A percentile compares a stretch with the other conserved stretches of the same genome.
phyloP scores from a whole-genome alignment of 2,888 invertebrate species.

The Heliconius cydno region DNA sequence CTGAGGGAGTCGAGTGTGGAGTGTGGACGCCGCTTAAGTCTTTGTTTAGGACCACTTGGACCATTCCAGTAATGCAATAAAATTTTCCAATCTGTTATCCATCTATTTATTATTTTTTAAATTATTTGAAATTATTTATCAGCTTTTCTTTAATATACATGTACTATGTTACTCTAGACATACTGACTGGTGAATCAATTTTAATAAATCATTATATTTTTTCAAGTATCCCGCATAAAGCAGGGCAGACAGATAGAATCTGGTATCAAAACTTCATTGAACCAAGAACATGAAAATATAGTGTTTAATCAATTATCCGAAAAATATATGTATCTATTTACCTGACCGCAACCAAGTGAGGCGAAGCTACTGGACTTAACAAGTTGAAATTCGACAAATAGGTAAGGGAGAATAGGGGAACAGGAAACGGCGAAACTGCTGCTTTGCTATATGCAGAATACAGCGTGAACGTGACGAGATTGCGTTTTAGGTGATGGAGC shows the following conservation, averaged over 20 bases:
- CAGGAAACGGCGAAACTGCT: too few relatives aligned
- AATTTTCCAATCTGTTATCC: neutral
- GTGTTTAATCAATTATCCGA: too few relatives aligned
- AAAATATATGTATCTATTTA: too few relatives aligned
- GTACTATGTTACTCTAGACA: neutral
- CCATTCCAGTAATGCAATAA: slow-evolving; percentile 7
- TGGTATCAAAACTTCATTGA: too few relatives aligned
- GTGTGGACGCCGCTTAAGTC: slow-evolving; percentile 27
- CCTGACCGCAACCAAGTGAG: too few relatives aligned
- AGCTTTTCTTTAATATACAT: neutral
- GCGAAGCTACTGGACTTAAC: too few relatives aligned
- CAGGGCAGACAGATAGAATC: too few relatives aligned
- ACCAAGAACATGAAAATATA: too few relatives aligned
- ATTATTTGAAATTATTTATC: neutral
- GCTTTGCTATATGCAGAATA: neutral
- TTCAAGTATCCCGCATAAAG: neutral
- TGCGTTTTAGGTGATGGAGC: too few relatives aligned
- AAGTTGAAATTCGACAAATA: too few relatives aligned
- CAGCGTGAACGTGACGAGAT: too few relatives aligned
- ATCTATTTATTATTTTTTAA: neutral
- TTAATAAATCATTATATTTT: neutral
- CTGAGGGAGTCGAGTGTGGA: slow-evolving; percentile 12
- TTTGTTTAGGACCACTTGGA: slow-evolving; percentile 11
- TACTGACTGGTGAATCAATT: neutral
- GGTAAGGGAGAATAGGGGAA: too few relatives aligned